phyloP scores from a whole-genome alignment of 2,888 invertebrate genomes.

The Metacarcinus magister region DNA sequence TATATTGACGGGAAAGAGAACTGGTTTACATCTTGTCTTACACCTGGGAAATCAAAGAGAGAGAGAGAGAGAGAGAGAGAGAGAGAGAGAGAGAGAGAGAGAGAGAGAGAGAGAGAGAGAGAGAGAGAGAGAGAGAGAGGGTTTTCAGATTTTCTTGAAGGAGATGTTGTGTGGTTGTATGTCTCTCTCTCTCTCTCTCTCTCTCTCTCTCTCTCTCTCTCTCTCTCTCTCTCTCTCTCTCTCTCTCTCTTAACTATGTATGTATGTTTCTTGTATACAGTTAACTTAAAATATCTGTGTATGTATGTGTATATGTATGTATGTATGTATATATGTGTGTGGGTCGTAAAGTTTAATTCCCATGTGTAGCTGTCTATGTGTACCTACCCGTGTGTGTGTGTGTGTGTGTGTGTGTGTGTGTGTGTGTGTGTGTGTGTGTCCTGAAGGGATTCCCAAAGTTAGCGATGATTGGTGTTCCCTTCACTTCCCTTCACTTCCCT shows the following conservation, averaged over 20 bases:
- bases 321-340: background rate
- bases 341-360: background rate
- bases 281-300: background rate
- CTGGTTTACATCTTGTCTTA: conserved; percentile 12
- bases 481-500: too few relatives aligned
- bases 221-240: background rate
- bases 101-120: background rate
- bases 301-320: too few relatives aligned
- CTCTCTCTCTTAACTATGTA: background rate
- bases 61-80: conserved; percentile 26
- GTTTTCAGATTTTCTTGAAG: background rate
- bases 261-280: background rate
- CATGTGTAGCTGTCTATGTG: background rate
- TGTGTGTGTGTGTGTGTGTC: conserved; percentile 14
- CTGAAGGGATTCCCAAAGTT: background rate
- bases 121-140: conserved; percentile 15
- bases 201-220: conserved; percentile 20
- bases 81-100: conserved; percentile 26
- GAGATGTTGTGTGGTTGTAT: background rate
- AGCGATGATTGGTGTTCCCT: background rate
- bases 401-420: conserved; percentile 55
- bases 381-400: background rate
- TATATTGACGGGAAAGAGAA: background rate
- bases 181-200: background rate
- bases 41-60: conserved; percentile 26